Evolutionary conservation across 2,888 invertebrate genomes (phyloP), one percentile per base, ranked within the genome.

Genomic region (Polietes domitor): DNA sequence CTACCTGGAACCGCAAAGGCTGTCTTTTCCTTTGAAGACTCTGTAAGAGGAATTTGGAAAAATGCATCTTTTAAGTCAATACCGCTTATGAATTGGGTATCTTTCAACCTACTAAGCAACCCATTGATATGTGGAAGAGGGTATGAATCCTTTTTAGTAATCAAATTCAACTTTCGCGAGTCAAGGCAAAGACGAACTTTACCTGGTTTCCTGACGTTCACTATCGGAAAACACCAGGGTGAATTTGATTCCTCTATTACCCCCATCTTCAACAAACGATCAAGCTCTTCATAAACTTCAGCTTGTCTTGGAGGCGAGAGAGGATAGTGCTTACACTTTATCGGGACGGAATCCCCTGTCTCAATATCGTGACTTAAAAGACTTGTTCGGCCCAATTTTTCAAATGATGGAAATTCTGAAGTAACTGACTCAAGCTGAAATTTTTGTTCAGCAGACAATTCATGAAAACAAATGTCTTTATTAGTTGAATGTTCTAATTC

Each of bases 291-390:
- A 53, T 58, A 85, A 7, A 50, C 76, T 58, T 74, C 65, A 2
- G 50, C 70, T 50, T 83, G 76, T 10, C 76, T 50, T 6, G 83
- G 80, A 17, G 83, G 83, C 0, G 77, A 84, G 10, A 80, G 41
- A 2, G 75, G 83, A 12, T 37, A 37, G 37, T 37, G 37, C 9
- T 55, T 80, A n/a, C n/a, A n/a, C 41, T 84, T 84, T 3, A 80
- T 68, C 0, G 83, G 83, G 0, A 55, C 61, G 5, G 76, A 26
- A 12, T 76, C 68, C 10, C 65, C 76, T 2, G 53, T 76, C 21
- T 76, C 65, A 28, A 76, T 76, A 50, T 65, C 28, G 28, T 75
- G 43, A 6, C 50, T 63, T 32, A 63, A 32, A 12, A 75, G 28
- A 7, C 17, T 26, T 1, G 75, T 75, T 17, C 75, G 43, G 9